These are phyloP conservation scores for Alces alces DNA, from an alignment of 2,113 vertebrate genomes.

Conservation along the genomic window DNA sequence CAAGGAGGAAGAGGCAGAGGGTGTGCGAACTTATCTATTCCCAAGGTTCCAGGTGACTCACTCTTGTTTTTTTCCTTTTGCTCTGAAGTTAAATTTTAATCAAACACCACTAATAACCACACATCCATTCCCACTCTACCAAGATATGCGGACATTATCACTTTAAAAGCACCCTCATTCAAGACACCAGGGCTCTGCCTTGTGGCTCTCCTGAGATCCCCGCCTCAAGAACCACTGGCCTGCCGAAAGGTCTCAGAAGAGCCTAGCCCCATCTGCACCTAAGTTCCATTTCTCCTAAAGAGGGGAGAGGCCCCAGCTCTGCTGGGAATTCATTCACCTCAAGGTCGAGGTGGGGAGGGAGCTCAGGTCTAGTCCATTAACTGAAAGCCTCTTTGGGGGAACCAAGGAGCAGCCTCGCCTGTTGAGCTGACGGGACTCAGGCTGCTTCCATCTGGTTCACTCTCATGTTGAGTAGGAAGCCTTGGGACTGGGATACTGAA, in stretches of 20 bases:
- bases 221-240: neutral
- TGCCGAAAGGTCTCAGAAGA: neutral
- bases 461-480: neutral
- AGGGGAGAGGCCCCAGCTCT: neutral
- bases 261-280: too few relatives aligned
- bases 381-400: neutral
- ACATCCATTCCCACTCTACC: neutral
- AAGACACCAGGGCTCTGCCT: neutral
- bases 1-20: neutral
- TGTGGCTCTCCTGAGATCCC: neutral
- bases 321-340: neutral
- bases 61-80: neutral
- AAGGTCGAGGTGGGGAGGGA: neutral
- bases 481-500: neutral
- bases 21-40: rapidly evolving
- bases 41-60: neutral
- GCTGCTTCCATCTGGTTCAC: neutral
- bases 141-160: neutral
- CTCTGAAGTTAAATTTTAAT: slow-evolving; percentile 51
- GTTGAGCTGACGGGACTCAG: neutral
- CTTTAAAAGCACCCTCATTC: neutral
- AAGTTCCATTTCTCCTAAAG: neutral
- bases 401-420: neutral
- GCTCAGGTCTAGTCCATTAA: neutral
- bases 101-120: slow-evolving; percentile 43